phyloP scores from a whole-genome alignment of 1,140 invertebrate genomes.

The Brachionus sp. region DNA sequence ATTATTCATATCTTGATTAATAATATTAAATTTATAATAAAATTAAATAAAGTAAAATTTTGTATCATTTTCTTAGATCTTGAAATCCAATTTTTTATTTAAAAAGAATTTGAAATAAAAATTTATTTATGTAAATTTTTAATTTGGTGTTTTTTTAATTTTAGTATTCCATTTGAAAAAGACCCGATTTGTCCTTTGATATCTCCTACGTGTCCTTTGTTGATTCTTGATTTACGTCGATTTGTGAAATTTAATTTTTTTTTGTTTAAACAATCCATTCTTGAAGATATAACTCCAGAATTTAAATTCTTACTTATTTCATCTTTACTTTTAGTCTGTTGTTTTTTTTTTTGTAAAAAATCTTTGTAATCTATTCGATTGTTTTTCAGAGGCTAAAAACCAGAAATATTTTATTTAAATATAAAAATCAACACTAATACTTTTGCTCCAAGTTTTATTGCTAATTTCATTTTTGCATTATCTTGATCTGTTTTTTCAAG shows the following conservation, averaged over 20 bases:
- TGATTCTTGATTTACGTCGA: conserved; percentile 8
- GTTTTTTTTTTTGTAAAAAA: neutral
- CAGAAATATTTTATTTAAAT: neutral
- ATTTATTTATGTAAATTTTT: conserved; percentile 7
- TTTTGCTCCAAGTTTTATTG: conserved; percentile 25
- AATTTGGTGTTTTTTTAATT: conserved; percentile 19
- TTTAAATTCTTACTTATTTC: neutral
- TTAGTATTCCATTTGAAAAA: conserved; percentile 39
- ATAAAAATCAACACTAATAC: neutral
- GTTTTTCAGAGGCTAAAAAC: conserved; percentile 12
- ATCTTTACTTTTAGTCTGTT: neutral
- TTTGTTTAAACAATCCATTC: neutral
- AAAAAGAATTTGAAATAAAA: neutral
- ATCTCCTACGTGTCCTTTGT: conserved; percentile 19
- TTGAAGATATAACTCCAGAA: neutral
- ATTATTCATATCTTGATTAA: conserved; percentile 7
- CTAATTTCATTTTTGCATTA: conserved; percentile 25
- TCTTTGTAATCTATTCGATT: conserved; percentile 26
- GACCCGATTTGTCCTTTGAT: conserved; percentile 43
- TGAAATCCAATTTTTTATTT: too few relatives aligned
- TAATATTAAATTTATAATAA: neutral
- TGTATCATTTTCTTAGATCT: too few relatives aligned
- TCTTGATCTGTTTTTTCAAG: conserved; percentile 31
- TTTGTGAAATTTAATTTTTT: neutral
- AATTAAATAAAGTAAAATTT: too few relatives aligned